These are phyloP conservation scores for Lepus oiostolus DNA, from an alignment of 2,797 vertebrate genomes.

Conservation along the genomic window DNA sequence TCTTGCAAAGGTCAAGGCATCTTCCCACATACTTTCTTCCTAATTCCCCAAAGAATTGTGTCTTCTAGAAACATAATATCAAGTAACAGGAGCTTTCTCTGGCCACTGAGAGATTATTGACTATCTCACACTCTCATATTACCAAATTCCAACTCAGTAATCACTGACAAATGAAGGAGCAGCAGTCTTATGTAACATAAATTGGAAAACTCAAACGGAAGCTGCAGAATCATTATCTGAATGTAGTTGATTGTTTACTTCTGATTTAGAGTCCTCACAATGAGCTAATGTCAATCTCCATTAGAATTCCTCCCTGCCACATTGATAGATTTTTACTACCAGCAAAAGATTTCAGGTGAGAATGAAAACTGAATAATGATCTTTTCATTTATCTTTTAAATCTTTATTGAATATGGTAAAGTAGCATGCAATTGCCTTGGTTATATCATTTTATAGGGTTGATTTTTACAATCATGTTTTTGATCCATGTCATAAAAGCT, in stretches of 20 bases:
- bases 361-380: constrained; percentile 49
- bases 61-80: constrained; percentile 34
- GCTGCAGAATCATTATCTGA: not conserved
- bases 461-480: constrained; percentile 68
- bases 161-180: constrained; percentile 29
- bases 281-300: not conserved
- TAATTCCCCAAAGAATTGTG: not conserved
- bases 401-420: constrained; percentile 56
- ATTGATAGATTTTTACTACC: not conserved
- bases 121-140: constrained; percentile 2
- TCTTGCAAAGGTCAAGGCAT: constrained; percentile 63
- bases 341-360: constrained; percentile 65
- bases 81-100: constrained; percentile 28
- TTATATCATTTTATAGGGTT: constrained; percentile 49
- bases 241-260: not conserved
- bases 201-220: not conserved
- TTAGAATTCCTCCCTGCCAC: not conserved
- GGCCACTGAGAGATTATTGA: constrained; percentile 14
- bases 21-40: constrained; percentile 44
- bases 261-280: not conserved
- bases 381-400: constrained; percentile 72
- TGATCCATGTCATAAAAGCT: constrained; percentile 45
- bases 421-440: not conserved
- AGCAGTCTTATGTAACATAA: not conserved
- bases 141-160: not conserved